phyloP scores from a whole-genome alignment of 2,113 vertebrate species.

The Sarotherodon lohbergeri region DNA sequence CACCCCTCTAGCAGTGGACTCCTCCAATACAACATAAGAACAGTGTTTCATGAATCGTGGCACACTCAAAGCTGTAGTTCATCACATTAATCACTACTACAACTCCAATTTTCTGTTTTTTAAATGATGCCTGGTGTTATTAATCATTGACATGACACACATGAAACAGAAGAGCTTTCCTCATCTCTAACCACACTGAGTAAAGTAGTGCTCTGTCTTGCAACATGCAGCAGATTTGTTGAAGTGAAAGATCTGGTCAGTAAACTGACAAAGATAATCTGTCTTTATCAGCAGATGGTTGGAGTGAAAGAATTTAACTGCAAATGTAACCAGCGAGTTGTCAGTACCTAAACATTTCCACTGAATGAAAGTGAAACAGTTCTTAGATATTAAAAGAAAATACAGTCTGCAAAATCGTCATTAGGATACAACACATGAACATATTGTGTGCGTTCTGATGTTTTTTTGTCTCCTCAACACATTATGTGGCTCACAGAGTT shows the following conservation, averaged over 20 bases:
- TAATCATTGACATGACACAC: neutral
- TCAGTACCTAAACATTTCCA: neutral
- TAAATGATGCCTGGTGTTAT: rapidly evolving
- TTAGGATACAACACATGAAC: neutral
- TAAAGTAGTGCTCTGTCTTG: neutral
- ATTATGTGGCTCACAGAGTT: neutral
- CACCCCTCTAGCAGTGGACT: neutral
- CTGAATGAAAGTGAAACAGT: neutral
- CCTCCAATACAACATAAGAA: conserved; percentile 18
- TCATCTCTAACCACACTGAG: neutral
- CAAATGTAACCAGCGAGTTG: neutral
- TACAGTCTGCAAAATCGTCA: neutral
- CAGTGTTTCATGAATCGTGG: conserved; percentile 11
- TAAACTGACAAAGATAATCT: neutral
- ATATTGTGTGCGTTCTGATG: neutral
- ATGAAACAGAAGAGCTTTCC: neutral
- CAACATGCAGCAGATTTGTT: neutral
- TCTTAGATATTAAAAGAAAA: neutral
- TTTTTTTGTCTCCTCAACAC: neutral
- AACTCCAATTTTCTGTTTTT: neutral
- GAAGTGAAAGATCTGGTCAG: neutral
- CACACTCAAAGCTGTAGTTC: conserved; percentile 36
- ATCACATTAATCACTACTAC: conserved; percentile 14
- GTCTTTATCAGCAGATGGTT: neutral
- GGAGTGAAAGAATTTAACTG: neutral